Evolutionary conservation across 1,140 invertebrate species (phyloP).

Genomic region (Colletes gigas): DNA sequence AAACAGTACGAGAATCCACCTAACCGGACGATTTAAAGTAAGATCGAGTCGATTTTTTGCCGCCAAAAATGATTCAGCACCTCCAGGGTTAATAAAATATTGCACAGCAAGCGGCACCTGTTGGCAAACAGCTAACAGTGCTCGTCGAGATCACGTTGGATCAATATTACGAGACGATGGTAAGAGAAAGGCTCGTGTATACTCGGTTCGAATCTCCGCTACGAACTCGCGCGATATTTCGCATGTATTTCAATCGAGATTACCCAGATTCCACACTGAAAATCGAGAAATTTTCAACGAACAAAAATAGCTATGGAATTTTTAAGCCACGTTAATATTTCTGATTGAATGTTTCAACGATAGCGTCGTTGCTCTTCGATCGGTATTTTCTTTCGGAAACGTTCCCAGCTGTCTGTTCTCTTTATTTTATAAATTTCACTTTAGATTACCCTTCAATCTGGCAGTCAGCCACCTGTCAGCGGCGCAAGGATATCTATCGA

Average conservation of each 20-base stretch:
- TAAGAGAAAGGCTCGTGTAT: conserved; percentile 27
- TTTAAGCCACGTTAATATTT: too few relatives aligned
- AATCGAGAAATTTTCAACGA: neutral
- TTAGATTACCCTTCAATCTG: conserved; percentile 9
- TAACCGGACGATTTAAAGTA: too few relatives aligned
- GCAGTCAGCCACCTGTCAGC: conserved; percentile 23
- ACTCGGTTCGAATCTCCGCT: conserved; percentile 43
- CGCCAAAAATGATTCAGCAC: neutral
- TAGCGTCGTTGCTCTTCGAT: too few relatives aligned
- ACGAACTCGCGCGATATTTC: neutral
- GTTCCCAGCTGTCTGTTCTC: neutral
- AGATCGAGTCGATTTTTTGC: neutral
- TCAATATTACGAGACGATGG: conserved; percentile 43
- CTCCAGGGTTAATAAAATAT: neutral
- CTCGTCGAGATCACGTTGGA: conserved; percentile 2
- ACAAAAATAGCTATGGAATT: too few relatives aligned
- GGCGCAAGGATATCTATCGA: conserved; percentile 34
- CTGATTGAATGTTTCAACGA: too few relatives aligned
- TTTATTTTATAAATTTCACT: neutral
- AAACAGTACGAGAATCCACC: too few relatives aligned
- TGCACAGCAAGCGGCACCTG: conserved; percentile 47
- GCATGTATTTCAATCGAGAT: neutral
- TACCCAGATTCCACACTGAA: neutral
- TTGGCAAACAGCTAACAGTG: conserved; percentile 11
- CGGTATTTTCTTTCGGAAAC: neutral